A percentile compares a stretch with the other conserved stretches of the same genome.
These are phyloP conservation scores for Myotis brandtii DNA, from an alignment of 2,113 vertebrate species.

Conservation along the genomic window DNA sequence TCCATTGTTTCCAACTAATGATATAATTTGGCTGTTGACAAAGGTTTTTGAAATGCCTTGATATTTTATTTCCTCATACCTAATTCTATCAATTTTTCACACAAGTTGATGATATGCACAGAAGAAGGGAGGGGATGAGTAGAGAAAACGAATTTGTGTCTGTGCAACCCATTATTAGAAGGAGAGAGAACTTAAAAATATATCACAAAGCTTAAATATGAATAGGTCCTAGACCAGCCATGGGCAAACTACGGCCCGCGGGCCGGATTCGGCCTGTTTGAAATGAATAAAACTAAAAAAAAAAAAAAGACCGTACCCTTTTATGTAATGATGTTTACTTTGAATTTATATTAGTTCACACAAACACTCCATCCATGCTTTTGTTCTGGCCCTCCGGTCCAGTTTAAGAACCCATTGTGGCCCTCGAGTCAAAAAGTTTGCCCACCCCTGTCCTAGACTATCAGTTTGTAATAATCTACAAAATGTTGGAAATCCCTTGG, in stretches of 20 bases:
- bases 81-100: background rate
- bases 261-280: too few relatives aligned
- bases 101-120: background rate
- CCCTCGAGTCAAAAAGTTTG: too few relatives aligned
- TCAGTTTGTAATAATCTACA: background rate
- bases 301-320: too few relatives aligned
- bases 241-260: too few relatives aligned
- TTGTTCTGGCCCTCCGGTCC: too few relatives aligned
- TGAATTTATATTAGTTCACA: too few relatives aligned
- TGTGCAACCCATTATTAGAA: background rate
- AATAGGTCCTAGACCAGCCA: background rate
- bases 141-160: background rate
- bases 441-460: background rate
- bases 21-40: background rate
- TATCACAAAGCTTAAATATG: background rate
- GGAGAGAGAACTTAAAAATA: background rate
- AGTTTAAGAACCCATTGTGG: too few relatives aligned
- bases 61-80: constrained; percentile 25
- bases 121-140: background rate
- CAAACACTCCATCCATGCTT: too few relatives aligned
- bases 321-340: too few relatives aligned
- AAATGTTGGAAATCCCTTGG: background rate
- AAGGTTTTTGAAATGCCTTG: background rate
- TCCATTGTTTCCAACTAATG: constrained; percentile 22
- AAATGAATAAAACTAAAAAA: too few relatives aligned